Evolutionary conservation across 2,113 vertebrate genomes (phyloP), one percentile per base, ranked within the genome.

Genomic region (Cyanoliseus patagonus): DNA sequence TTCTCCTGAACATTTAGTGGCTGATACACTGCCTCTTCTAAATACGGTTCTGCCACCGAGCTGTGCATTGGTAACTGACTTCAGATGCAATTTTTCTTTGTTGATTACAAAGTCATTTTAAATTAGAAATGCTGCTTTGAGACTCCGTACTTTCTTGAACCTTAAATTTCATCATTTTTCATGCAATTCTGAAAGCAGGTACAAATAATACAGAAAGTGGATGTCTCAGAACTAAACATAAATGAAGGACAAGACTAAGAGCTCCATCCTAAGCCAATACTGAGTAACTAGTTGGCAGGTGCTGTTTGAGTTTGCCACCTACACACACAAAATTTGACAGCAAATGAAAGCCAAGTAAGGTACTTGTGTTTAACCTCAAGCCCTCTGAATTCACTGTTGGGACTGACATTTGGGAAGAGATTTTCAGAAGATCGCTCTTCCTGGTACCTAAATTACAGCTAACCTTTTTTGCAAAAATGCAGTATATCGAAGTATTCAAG

Each of bases 341-440:
- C 3, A 6, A 49, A 84, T 66, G 73, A 87, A 86, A 86, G 69
- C 69, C 39, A 78, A 92, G 61, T 67, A 72, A 57, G 27, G 61
- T 79, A 67, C 64, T 90, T 84, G 52, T 83, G 44, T 84, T 88
- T 82, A 90, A 96, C 88, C 92, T 89, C 83, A 66, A 84, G 64
- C 47, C 76, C 91, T 87, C 69, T 17, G 3, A 91, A 94, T 94
- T 93, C 74, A 73, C 77, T 84, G 53, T 66, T 78, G 69, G 35
- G 47, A 62, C 80, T 96, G 80, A 90, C 80, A 83, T 95, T 95
- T 93, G 73, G 76, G 69, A 93, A 88, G 76, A 95, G 31, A 92
- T 95, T 93, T 86, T 41, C 10, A 30, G 64, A 82, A 86, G 88
- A 66, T 4, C 1, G 66, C 63, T 83, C 79, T 39, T 46, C 70